Base-by-base conservation (phyloP, 2,113 vertebrate genomes). In the Zapornia atra region DNA sequence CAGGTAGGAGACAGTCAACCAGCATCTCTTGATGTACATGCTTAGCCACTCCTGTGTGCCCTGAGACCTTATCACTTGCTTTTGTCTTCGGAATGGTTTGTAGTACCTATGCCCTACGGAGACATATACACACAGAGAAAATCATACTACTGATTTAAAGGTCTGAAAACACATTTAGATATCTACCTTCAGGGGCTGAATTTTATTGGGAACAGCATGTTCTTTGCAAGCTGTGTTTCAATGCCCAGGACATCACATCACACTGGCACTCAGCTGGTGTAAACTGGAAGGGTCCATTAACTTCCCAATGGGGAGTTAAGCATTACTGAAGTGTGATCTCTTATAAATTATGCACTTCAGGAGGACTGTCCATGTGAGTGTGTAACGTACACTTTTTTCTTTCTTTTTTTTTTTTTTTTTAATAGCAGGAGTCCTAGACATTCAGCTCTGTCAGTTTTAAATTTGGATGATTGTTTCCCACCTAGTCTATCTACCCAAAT, bases 281-380 rank as follows among this genome's bases (percentile, higher is more conserved):
- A 88, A 44, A 83, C 63, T 78, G 88, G 85, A 92, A 93, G 90
- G 79, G 40, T 51, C 71, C 92, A 90, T 96, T 96, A 93, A 76
- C 68, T 40, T 95, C 93, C 85, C 90, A 28, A 4, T 24, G 12
- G 93, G 93, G 79, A 95, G 85, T 61, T 70, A 50, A 79, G 65
- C 59, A 19, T 44, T 63, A 34, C 40, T 6, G 5, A 71, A 88
- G 63, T 86, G 78, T 71, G 86, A 60, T 34, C 40, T 63, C 88
- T 86, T 13, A 44, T 75, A 80, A 93, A 80, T 63, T 12, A 59
- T 42, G 75, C 33, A 57, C 70, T 77, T 75, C 75, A 69, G 89
- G 50, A 73, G 66, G 63, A 56, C 70, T 65, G 84, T 15, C 82
- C 87, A 33, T 8, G 17, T 72, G 61, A 82, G 40, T 61, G 33